These are phyloP conservation scores for Andrena minutula DNA, from an alignment of 2,888 invertebrate genomes.

Conservation along the genomic window DNA sequence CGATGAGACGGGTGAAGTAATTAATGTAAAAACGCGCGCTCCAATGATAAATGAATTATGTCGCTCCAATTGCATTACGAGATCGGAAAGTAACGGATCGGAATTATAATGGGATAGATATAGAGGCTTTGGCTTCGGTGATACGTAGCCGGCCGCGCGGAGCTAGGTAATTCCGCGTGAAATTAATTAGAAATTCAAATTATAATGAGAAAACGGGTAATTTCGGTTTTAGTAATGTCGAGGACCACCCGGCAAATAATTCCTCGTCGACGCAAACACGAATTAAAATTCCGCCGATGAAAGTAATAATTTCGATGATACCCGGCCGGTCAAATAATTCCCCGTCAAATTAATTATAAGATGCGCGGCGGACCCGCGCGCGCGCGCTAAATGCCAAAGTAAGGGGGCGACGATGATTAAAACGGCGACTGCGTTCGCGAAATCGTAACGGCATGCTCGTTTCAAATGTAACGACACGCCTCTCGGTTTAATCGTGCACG, in stretches of 20 bases:
- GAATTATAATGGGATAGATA: constrained; percentile 14
- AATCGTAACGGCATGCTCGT: not conserved
- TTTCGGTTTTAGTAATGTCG: constrained; percentile 17
- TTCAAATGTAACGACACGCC: not conserved
- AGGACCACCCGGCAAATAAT: not conserved
- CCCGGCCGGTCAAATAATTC: constrained; percentile 14
- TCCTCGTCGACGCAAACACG: not conserved
- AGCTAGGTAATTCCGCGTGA: constrained; percentile 12
- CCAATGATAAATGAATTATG: not conserved
- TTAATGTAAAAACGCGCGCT: too few species aligned
- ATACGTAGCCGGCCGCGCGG: not conserved
- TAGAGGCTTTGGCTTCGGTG: not conserved
- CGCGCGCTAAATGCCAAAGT: not conserved
- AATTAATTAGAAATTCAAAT: constrained; percentile 29
- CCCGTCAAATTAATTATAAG: constrained; percentile 29
- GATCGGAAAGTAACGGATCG: not conserved
- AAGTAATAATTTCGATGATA: constrained; percentile 30
- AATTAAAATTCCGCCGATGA: constrained; percentile 29
- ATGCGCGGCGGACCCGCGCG: not conserved
- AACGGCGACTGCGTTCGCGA: not conserved
- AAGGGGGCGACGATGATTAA: not conserved
- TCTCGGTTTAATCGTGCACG: constrained; percentile 3
- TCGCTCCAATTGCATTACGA: not conserved
- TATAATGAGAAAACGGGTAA: constrained; percentile 19
- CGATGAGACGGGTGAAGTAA: too few species aligned